These are phyloP conservation scores for Daubentonia madagascariensis DNA, from an alignment of 2,113 vertebrate genomes.

Conservation along the genomic window DNA sequence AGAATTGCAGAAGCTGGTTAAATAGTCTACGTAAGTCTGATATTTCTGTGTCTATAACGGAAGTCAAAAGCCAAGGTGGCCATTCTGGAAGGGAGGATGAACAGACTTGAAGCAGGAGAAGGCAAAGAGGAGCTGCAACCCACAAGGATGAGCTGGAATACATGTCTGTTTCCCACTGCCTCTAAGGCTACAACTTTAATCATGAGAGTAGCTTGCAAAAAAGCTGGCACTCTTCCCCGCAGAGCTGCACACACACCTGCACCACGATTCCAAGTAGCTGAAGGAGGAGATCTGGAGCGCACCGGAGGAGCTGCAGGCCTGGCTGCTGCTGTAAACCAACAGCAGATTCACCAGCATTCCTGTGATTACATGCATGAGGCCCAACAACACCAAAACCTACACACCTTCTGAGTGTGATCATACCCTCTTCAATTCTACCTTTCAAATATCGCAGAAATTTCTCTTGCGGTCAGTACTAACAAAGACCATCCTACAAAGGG, in stretches of 20 bases:
- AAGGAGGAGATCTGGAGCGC: background rate
- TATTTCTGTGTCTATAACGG: background rate
- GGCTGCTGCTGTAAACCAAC: background rate
- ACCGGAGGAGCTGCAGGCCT: background rate
- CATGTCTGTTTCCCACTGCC: background rate
- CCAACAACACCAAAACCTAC: background rate
- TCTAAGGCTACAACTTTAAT: background rate
- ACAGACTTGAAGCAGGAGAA: background rate
- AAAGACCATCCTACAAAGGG: background rate
- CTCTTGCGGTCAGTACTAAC: background rate
- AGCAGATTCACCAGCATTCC: background rate
- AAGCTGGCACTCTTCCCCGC: background rate
- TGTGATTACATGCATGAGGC: background rate
- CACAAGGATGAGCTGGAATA: too few relatives aligned
- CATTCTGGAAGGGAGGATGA: background rate
- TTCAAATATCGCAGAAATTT: background rate
- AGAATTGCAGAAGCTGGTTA: background rate
- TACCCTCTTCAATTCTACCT: background rate
- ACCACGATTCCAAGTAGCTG: background rate
- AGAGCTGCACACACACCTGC: background rate
- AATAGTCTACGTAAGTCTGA: too few relatives aligned
- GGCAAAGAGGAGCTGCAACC: background rate
- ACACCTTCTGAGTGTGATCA: background rate
- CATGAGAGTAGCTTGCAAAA: background rate
- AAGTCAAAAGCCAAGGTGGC: background rate